phyloP scores from a whole-genome alignment of 2,888 invertebrate genomes.

The Caenorhabditis sp. region DNA sequence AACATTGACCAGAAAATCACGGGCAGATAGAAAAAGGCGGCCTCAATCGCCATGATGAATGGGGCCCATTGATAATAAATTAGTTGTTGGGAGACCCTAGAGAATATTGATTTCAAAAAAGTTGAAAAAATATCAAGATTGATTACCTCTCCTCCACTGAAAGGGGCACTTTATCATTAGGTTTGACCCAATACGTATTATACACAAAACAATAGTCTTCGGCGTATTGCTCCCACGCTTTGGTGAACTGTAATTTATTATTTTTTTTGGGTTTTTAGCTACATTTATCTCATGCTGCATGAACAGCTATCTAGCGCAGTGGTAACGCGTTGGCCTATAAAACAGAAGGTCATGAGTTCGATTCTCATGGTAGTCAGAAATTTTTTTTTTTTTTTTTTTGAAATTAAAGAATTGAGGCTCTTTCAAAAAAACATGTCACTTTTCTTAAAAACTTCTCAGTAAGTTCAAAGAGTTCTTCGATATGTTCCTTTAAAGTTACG shows the following conservation, averaged over 20 bases:
- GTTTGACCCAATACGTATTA: conserved; percentile 69
- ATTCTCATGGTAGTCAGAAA: no score
- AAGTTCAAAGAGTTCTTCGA: no score
- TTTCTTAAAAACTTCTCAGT: no score
- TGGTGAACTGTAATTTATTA: conserved; percentile 51
- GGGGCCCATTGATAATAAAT: conserved; percentile 69
- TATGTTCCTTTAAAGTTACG: no score
- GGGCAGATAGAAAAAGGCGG: conserved; percentile 63
- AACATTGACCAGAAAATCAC: conserved; percentile 51
- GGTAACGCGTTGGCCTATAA: no score
- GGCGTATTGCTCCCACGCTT: conserved; percentile 69
- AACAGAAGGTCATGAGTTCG: no score
- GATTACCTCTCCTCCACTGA: conserved; percentile 54
- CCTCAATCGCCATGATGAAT: conserved; percentile 67
- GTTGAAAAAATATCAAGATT: neutral
- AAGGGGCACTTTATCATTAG: conserved; percentile 60
- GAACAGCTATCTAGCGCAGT: no score
- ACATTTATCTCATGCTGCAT: no score
- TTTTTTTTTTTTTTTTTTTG: no score
- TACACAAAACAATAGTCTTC: conserved; percentile 70
- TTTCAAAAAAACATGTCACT: no score
- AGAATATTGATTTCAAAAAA: conserved; percentile 15
- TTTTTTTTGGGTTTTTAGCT: no score
- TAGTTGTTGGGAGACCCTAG: conserved; percentile 61
- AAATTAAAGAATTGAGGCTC: no score